Percentiles rank a stretch among this genome's conserved stretches.
phyloP scores from a whole-genome alignment of 2,113 vertebrate species.

The Spilogale gracilis region DNA sequence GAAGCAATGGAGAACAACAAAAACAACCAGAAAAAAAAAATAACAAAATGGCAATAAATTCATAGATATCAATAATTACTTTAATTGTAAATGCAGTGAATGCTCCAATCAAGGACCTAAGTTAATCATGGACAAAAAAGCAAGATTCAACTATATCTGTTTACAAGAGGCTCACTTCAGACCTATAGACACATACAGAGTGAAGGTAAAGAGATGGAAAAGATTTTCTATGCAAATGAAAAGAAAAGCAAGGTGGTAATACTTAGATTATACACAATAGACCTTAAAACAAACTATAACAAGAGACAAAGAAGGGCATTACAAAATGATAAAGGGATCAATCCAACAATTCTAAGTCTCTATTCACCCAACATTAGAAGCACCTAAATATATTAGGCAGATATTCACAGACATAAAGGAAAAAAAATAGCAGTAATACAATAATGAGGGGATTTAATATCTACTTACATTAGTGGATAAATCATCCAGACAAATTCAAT shows the following conservation, averaged over 20 bases:
- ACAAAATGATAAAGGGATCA: background rate
- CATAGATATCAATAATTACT: background rate
- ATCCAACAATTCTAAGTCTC: background rate
- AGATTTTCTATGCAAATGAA: background rate
- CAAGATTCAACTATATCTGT: background rate
- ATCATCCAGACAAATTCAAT: background rate
- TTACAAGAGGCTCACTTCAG: background rate
- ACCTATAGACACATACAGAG: background rate
- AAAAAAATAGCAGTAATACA: background rate
- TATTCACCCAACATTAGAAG: background rate
- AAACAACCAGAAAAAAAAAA: background rate
- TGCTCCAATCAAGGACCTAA: background rate
- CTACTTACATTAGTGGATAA: background rate
- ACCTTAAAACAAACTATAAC: background rate
- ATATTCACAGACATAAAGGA: background rate
- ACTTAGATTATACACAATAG: background rate
- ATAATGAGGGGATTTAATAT: background rate
- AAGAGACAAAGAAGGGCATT: background rate
- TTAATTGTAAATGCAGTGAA: background rate
- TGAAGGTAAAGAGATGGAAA: background rate
- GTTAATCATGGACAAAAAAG: background rate
- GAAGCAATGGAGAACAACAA: background rate
- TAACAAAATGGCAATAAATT: background rate
- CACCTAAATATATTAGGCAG: background rate
- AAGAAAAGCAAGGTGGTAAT: background rate